phyloP scores from a whole-genome alignment of 2,113 vertebrate species.

The Bubo bubo region DNA sequence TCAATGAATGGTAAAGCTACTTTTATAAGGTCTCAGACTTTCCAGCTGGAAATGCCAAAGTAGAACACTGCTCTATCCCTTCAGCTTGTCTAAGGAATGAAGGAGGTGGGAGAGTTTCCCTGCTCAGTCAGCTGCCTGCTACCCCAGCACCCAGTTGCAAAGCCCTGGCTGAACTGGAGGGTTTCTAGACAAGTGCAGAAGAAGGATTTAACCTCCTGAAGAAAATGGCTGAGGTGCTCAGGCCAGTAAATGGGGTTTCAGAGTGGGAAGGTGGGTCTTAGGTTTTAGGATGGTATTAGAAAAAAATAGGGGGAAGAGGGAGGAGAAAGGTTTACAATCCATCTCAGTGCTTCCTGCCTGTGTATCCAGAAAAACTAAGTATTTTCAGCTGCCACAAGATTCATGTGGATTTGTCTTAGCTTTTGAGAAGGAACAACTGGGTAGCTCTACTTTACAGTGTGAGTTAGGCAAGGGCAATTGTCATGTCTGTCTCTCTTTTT shows the following conservation, averaged over 20 bases:
- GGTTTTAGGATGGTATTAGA: not conserved
- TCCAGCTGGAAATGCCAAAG: not conserved
- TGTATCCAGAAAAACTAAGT: not conserved
- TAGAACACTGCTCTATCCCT: not conserved
- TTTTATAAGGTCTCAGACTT: not conserved
- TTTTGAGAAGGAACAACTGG: not conserved
- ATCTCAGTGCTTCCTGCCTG: not conserved
- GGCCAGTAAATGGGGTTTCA: not conserved
- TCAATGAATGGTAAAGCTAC: not conserved
- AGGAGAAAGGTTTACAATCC: not conserved
- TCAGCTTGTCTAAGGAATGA: not conserved
- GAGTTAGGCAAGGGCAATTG: not conserved
- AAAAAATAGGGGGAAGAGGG: not conserved
- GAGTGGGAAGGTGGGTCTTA: not conserved
- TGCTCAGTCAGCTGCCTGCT: not conserved
- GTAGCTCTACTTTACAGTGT: not conserved
- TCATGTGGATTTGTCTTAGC: not conserved
- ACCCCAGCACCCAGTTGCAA: not conserved
- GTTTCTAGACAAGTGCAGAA: not conserved
- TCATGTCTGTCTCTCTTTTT: accelerated
- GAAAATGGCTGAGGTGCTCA: not conserved
- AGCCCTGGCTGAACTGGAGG: not conserved
- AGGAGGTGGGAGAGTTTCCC: not conserved
- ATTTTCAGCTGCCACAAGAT: not conserved
- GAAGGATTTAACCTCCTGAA: not conserved